Conservation (phyloP, 2,113 vertebrate genomes). For the Arvicanthis niloticus region DNA sequence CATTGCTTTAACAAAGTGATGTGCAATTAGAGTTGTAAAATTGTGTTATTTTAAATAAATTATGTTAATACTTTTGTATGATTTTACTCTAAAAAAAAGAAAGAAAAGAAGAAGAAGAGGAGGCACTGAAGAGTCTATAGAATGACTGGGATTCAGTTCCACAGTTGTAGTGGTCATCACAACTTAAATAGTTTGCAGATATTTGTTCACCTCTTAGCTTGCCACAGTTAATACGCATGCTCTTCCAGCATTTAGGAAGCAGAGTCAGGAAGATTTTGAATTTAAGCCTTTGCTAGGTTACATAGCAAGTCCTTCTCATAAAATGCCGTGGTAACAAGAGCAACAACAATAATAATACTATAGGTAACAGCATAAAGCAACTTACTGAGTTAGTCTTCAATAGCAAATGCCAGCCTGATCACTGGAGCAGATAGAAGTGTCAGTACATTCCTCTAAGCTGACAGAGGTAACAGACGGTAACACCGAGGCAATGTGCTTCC, state of each 20-base stretch:
- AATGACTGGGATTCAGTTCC: background rate
- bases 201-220: background rate
- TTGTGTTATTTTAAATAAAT: background rate
- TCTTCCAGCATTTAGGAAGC: background rate
- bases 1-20: background rate
- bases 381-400: conserved; percentile 22
- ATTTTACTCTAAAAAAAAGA: background rate
- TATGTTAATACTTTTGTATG: background rate
- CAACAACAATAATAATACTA: background rate
- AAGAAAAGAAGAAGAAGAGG: background rate
- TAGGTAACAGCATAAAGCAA: background rate
- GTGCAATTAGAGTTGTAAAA: background rate
- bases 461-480: background rate
- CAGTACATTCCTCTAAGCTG: background rate
- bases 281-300: background rate
- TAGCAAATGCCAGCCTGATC: background rate
- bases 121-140: background rate
- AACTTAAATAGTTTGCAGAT: conserved; percentile 37
- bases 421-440: conserved; percentile 10
- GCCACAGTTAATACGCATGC: background rate
- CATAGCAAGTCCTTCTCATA: background rate
- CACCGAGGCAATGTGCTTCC: background rate
- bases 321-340: background rate
- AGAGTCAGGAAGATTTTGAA: background rate
- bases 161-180: conserved; percentile 1